These are phyloP conservation scores for Margaritifera margaritifera DNA, from an alignment of 2,888 invertebrate species.

Conservation along the genomic window DNA sequence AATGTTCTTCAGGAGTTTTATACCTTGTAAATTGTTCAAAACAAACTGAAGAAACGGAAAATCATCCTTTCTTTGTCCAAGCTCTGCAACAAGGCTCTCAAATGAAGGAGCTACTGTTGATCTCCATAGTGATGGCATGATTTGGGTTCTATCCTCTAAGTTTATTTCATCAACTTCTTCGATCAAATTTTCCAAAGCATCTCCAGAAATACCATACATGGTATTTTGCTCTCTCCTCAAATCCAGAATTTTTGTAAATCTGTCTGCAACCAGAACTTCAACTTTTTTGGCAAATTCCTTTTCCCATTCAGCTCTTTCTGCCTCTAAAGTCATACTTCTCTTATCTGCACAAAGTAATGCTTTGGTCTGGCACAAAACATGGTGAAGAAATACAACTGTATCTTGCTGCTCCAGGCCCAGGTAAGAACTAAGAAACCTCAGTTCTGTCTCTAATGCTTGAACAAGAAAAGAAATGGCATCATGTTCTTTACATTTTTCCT, in stretches of 20 bases:
- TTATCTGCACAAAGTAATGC: constrained; percentile 5
- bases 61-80: constrained; percentile 3
- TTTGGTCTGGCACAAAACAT: constrained; percentile 1
- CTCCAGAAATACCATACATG: neutral
- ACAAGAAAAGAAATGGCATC: too few relatives aligned
- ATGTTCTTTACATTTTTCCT: neutral
- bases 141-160: too few relatives aligned
- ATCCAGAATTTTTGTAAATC: constrained; percentile 4
- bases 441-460: neutral
- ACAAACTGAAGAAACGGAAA: constrained; percentile 22
- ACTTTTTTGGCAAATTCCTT: constrained; percentile 7
- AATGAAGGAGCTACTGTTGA: constrained; percentile 5
- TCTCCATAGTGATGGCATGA: constrained; percentile 15
- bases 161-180: too few relatives aligned
- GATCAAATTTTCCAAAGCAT: constrained; percentile 3
- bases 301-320: constrained; percentile 12
- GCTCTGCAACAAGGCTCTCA: constrained; percentile 13
- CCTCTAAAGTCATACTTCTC: neutral
- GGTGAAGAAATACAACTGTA: constrained; percentile 12
- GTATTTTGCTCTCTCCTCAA: neutral
- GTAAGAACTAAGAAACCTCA: neutral
- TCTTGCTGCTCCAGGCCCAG: constrained; percentile 9
- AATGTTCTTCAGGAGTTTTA: constrained; percentile 26
- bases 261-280: constrained; percentile 4
- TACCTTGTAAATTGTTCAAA: constrained; percentile 5